Conservation (phyloP, 2,113 vertebrate genomes). For the Poicephalus meyeri region DNA sequence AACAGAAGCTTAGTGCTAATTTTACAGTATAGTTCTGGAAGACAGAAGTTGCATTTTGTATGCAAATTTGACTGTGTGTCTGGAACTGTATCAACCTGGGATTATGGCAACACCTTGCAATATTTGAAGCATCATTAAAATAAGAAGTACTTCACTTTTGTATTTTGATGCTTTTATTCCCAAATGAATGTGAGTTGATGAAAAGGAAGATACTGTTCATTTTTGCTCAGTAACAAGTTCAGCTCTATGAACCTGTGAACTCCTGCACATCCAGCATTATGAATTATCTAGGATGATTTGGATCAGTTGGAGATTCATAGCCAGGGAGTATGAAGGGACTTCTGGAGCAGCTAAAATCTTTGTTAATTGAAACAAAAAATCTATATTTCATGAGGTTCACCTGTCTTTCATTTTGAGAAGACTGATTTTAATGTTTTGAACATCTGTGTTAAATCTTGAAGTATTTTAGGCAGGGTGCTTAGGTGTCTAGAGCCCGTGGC, state of each 20-base stretch:
- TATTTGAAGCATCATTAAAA: not conserved
- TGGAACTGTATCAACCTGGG: not conserved
- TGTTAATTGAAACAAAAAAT: not conserved
- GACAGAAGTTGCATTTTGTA: not conserved
- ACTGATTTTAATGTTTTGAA: not conserved
- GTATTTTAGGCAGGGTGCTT: not conserved
- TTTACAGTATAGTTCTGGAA: not conserved
- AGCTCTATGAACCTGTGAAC: not conserved
- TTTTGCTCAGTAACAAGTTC: not conserved
- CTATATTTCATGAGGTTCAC: not conserved
- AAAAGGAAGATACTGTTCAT: not conserved
- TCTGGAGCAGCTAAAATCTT: not conserved
- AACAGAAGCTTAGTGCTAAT: not conserved
- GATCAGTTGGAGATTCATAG: not conserved
- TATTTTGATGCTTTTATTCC: not conserved
- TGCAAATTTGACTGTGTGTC: not conserved
- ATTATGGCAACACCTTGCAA: not conserved
- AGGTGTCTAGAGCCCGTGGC: not conserved
- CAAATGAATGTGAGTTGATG: not conserved
- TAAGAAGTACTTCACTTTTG: not conserved
- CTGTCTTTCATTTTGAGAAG: not conserved
- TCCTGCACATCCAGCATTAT: not conserved
- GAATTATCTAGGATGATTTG: not conserved
- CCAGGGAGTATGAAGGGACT: not conserved
- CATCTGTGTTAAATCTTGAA: not conserved